These are phyloP conservation scores for Ardeotis arabs DNA, from an alignment of 2,113 vertebrate genomes.

Conservation along the genomic window DNA sequence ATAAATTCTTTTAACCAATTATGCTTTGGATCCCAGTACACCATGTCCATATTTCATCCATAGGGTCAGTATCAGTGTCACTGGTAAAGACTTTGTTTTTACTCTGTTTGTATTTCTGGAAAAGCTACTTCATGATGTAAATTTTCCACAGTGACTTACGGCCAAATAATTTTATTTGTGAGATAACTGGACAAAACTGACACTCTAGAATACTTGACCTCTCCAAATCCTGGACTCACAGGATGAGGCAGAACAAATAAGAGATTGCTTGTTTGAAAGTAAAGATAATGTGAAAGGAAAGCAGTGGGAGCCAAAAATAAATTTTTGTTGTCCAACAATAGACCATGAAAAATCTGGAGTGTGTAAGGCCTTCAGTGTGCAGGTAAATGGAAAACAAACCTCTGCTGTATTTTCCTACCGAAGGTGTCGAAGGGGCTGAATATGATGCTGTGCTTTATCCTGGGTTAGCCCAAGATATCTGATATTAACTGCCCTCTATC, in stretches of 20 bases:
- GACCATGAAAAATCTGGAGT: background rate
- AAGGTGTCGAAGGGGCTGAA: background rate
- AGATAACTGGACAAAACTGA: background rate
- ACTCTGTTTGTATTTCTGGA: background rate
- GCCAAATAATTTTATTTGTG: background rate
- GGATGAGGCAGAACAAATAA: background rate
- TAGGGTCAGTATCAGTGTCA: background rate
- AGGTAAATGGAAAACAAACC: background rate
- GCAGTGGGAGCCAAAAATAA: background rate
- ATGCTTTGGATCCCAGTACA: background rate
- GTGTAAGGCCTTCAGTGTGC: background rate
- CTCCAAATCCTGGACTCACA: background rate
- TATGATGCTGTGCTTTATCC: background rate
- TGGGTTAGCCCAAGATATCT: background rate
- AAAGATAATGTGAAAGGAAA: background rate
- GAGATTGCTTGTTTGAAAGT: background rate
- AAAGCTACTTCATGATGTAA: background rate
- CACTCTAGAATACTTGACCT: background rate
- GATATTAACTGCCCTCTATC: background rate
- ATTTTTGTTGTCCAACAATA: rapidly evolving
- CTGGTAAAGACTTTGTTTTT: background rate
- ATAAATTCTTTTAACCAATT: background rate
- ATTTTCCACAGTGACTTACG: background rate
- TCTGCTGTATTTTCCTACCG: background rate
- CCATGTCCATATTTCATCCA: background rate